These are phyloP conservation scores for Ceratothoa steindachneri DNA, from an alignment of 2,888 invertebrate species.

Conservation along the genomic window DNA sequence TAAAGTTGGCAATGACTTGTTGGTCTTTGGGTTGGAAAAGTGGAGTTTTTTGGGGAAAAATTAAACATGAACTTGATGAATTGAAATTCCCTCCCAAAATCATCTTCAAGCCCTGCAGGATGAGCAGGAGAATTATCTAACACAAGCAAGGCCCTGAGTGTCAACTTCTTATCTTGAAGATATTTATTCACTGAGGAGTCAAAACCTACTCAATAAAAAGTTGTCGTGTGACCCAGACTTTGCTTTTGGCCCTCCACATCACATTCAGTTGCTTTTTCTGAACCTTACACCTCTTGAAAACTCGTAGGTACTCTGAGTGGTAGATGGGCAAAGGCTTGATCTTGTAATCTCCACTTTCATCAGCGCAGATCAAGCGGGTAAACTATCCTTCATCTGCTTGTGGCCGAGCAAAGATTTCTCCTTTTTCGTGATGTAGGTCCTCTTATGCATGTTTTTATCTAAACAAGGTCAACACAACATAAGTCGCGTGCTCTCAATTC, in stretches of 20 bases:
- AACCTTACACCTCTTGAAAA: not conserved
- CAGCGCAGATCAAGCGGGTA: not conserved
- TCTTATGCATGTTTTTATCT: not conserved
- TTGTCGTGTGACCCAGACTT: not conserved
- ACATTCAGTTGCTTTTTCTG: not conserved
- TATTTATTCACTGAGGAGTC: too few species aligned
- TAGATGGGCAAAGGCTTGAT: not conserved
- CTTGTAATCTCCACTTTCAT: not conserved
- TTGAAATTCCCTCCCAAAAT: not conserved
- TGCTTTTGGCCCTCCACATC: not conserved
- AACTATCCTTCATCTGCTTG: not conserved
- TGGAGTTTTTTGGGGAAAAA: conserved; percentile 27
- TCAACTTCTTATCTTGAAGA: too few species aligned
- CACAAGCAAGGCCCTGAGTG: not conserved
- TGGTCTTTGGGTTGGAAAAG: conserved; percentile 46
- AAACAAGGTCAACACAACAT: too few species aligned
- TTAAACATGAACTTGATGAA: conserved; percentile 16
- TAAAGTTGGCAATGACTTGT: conserved; percentile 47
- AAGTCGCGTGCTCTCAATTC: too few species aligned
- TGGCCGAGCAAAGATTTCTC: not conserved
- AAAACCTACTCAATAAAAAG: not conserved
- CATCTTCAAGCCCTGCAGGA: not conserved
- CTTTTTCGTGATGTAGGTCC: not conserved
- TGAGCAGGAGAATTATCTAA: not conserved
- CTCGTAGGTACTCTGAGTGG: not conserved